Evolutionary conservation across 2,888 invertebrate genomes (phyloP), one percentile per base, ranked within the genome.

Genomic region (Dynastes maya): DNA sequence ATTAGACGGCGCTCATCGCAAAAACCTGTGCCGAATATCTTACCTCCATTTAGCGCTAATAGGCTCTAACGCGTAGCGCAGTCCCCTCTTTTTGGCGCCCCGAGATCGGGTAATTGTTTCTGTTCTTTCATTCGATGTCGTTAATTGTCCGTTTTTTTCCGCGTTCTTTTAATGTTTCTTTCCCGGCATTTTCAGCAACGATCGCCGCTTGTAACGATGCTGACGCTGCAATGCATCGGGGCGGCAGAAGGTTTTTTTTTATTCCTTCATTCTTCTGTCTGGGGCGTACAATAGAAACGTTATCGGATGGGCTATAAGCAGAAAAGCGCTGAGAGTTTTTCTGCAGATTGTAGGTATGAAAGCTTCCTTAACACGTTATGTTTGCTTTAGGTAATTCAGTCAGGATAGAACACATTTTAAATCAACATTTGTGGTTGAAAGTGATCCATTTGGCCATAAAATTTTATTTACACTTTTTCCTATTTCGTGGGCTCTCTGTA

Each of bases 1-100:
- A 81, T 80, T 81, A 80, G 79, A 74, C 61, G 72, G 61, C 61
- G 72, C 61, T 74, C 72, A 74, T 74, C 61, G 61, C 72, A 74
- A 74, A 74, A 74, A 74, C 72, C 72, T 74, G 72, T 61, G 61
- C 61, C 61, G 61, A 74, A 74, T 74, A 74, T 74, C 72, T 74
- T 74, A 74, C 61, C 72, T 74, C 72, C 72, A 61, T 74, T 74
- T 49, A 63, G 55, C 72, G 72, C 72, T 61, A 74, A 74, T 74
- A 74, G 72, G 72, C 72, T 37, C 61, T 61, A 61, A 72, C 22
- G 29, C 22, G 58, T 16, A 58, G 55, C 55, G 55, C 22, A n/a
- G 22, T 5, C 55, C 22, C 16, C 55, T 58, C 6, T 58, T 40
- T 29, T 72, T 58, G 40, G 58, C 55, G 40, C 67, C 45, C 45